Evolutionary conservation across 2,113 vertebrate species (phyloP).

Genomic region (Prietella phreatophila): DNA sequence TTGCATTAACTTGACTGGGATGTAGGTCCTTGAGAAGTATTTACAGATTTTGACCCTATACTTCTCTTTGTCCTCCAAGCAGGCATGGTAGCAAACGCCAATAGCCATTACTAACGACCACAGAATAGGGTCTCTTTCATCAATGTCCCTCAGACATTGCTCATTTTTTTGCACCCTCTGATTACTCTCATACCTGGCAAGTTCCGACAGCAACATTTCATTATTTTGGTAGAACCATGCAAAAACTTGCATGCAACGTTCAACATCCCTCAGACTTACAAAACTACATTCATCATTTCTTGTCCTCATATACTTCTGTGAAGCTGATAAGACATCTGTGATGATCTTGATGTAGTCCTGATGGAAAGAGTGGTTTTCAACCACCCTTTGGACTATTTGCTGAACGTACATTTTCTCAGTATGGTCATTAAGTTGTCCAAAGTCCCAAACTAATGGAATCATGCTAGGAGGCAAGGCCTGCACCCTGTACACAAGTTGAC

Average conservation of each 20-base stretch:
- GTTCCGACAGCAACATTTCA: slow-evolving; percentile 66
- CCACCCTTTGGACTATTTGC: slow-evolving; percentile 87
- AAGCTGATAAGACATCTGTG: slow-evolving; percentile 79
- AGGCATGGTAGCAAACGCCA: slow-evolving; percentile 91
- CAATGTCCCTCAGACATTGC: neutral
- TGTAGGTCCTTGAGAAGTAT: slow-evolving; percentile 67
- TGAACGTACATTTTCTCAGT: slow-evolving; percentile 84
- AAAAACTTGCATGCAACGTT: slow-evolving; percentile 88
- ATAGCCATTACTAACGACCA: slow-evolving; percentile 87
- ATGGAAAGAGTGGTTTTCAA: slow-evolving; percentile 34
- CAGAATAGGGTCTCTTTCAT: slow-evolving; percentile 64
- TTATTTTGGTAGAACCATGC: slow-evolving; percentile 81
- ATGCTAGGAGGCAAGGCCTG: slow-evolving; percentile 92
- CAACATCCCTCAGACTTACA: slow-evolving; percentile 93
- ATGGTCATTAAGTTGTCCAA: slow-evolving; percentile 83
- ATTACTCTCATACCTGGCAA: slow-evolving; percentile 58
- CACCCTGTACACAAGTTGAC: slow-evolving; percentile 94
- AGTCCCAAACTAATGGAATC: slow-evolving; percentile 94
- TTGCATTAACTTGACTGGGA: slow-evolving; percentile 70
- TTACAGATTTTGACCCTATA: slow-evolving; percentile 76
- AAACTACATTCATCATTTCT: slow-evolving; percentile 84
- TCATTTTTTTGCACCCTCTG: slow-evolving; percentile 32
- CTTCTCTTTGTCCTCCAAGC: slow-evolving; percentile 77
- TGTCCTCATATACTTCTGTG: slow-evolving; percentile 86
- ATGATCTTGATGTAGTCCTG: slow-evolving; percentile 47